Base-by-base conservation (phyloP, 1,140 invertebrate species). In the Pristionchus pacificus region DNA sequence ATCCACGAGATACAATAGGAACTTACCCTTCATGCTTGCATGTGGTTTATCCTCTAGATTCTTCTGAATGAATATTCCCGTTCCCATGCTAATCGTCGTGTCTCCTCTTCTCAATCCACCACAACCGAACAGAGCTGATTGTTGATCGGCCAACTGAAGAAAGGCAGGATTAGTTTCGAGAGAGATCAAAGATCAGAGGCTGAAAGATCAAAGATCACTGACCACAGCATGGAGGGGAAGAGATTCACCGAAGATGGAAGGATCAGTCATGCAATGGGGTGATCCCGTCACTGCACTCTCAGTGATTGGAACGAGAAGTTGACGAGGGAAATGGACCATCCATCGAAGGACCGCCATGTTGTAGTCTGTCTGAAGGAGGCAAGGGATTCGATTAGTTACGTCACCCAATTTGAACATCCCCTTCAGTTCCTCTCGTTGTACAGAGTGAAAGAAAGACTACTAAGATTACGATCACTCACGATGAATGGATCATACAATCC, bases 401-500 rank as follows among this genome's bases (percentile, higher is more conserved):
- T n/a, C 13, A 13, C 62, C n/a, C 0, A n/a, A n/a, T n/a, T n/a
- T n/a, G n/a, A n/a, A n/a, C n/a, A n/a, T n/a, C n/a, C n/a, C n/a
- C n/a, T n/a, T n/a, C n/a, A n/a, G n/a, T n/a, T n/a, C n/a, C n/a
- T n/a, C n/a, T n/a, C n/a, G n/a, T n/a, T n/a, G n/a, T n/a, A n/a
- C n/a, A n/a, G n/a, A n/a, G n/a, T n/a, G 38, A 64, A 6, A 72
- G 13, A 19, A 15, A 29, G 27, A 19, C 1, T 31, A 57, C 62
- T 14, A 49, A 49, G 6, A 19, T 49, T 1, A 55, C 1, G 63
- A 67, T 28, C 60, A 77, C 75, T 77, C 61, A 88, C 87, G 49
- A 90, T 89, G 81, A 93, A 97, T 0, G 93, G 93, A 85, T 98
- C 94, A 84, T 89, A 97, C 57, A 98, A 87, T 3, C 93, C 95